Percentiles rank a stretch among this genome's conserved stretches.
phyloP scores from a whole-genome alignment of 53 echinoderm and acorn worm genomes.

The Patiria pectinifera region DNA sequence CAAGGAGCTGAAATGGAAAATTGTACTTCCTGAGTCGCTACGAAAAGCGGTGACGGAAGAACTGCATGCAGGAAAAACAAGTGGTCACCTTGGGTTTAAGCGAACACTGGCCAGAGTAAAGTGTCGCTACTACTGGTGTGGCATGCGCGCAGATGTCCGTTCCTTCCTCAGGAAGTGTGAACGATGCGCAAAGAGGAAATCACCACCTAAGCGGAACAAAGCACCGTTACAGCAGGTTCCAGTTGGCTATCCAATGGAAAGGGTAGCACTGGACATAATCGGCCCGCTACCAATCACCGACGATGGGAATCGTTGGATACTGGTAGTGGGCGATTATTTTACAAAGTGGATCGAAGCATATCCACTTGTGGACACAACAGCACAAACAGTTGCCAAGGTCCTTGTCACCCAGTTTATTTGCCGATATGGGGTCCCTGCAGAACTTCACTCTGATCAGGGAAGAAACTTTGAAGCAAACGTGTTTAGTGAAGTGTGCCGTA shows the following conservation, averaged over 20 bases:
- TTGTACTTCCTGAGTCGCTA: neutral
- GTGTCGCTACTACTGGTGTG: neutral
- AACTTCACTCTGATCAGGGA: constrained; percentile 64
- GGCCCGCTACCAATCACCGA: constrained; percentile 36
- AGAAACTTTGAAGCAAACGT: constrained; percentile 59
- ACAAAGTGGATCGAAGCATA: constrained; percentile 66
- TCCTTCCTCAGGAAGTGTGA: constrained; percentile 13
- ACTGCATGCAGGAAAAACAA: constrained; percentile 4
- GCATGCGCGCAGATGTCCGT: constrained; percentile 14
- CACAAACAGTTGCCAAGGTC: constrained; percentile 38
- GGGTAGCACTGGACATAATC: constrained; percentile 35
- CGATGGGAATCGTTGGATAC: constrained; percentile 13
- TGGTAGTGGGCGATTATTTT: constrained; percentile 60
- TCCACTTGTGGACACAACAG: constrained; percentile 34
- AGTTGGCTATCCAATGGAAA: constrained; percentile 18
- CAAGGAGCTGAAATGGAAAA: neutral
- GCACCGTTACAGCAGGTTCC: constrained; percentile 20
- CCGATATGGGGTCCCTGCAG: constrained; percentile 44
- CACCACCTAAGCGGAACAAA: neutral
- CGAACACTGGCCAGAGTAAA: constrained; percentile 2
- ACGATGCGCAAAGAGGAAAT: neutral
- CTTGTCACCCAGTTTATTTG: constrained; percentile 58
- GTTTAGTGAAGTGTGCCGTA: constrained; percentile 45
- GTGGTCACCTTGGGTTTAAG: constrained; percentile 34
- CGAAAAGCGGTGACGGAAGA: neutral